phyloP scores from a whole-genome alignment of 2,888 invertebrate genomes.

The Campaea margaritaria region DNA sequence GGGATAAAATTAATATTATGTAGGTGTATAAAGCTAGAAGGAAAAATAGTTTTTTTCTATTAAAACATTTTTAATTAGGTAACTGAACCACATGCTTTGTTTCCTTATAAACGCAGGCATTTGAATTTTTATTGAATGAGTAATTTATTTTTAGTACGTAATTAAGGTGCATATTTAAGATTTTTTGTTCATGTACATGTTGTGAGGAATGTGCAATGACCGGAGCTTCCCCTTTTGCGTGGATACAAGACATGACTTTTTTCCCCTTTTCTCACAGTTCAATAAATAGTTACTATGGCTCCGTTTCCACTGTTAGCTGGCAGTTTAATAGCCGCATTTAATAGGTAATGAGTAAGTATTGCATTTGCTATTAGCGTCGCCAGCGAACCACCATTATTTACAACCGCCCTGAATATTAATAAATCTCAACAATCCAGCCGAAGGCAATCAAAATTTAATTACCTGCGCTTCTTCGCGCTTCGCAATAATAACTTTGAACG shows the following conservation, averaged over 20 bases:
- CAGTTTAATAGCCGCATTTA: constrained; percentile 68
- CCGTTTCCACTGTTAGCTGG: constrained; percentile 26
- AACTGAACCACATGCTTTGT: too few species aligned
- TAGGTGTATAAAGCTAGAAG: too few species aligned
- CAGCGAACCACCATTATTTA: constrained; percentile 67
- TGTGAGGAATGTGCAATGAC: constrained; percentile 10
- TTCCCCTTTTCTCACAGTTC: constrained; percentile 15
- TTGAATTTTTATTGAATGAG: too few species aligned
- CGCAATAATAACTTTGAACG: constrained; percentile 60
- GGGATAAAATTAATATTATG: too few species aligned
- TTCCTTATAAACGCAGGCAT: too few species aligned
- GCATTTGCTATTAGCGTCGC: constrained; percentile 70
- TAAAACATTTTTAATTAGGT: too few species aligned
- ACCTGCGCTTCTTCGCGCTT: constrained; percentile 67
- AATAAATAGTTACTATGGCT: constrained; percentile 7
- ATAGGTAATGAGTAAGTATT: constrained; percentile 75
- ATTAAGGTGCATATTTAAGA: too few species aligned
- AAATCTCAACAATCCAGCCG: constrained; percentile 72
- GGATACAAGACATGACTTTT: constrained; percentile 2
- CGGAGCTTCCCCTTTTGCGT: constrained; percentile 3
- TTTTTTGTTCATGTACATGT: background rate
- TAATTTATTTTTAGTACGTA: too few species aligned
- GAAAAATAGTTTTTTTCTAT: too few species aligned
- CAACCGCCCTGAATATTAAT: constrained; percentile 72
- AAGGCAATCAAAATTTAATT: constrained; percentile 80